A percentile compares a stretch with the other conserved stretches of the same genome.
phyloP scores from a whole-genome alignment of 2,797 vertebrate species.

The Mallotus villosus region DNA sequence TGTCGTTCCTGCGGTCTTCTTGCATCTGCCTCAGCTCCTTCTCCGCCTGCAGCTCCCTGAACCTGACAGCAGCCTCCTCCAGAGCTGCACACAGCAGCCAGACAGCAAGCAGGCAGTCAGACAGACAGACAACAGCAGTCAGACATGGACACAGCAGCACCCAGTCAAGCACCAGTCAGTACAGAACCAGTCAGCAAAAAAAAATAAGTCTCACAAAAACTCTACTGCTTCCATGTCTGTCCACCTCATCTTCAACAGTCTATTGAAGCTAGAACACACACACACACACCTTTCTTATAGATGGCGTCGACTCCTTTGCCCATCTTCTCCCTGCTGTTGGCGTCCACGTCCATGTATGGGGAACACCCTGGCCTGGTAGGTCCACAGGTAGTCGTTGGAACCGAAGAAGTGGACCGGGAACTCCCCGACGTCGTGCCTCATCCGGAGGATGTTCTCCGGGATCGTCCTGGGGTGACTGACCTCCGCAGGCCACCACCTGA shows the following conservation, averaged over 20 bases:
- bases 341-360: conserved; percentile 98
- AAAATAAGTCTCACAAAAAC: background rate
- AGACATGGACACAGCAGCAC: too few relatives aligned
- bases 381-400: conserved; percentile 98
- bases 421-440: conserved; percentile 94
- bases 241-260: too few relatives aligned
- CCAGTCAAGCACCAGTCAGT: background rate
- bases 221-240: conserved; percentile 15
- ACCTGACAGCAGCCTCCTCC: conserved; percentile 92
- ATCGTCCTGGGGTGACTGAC: conserved; percentile 93
- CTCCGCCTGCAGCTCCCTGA: conserved; percentile 92
- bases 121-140: too few relatives aligned
- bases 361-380: conserved; percentile 96
- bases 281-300: conserved; percentile 85
- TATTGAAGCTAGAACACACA: background rate
- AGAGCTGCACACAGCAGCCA: conserved; percentile 73
- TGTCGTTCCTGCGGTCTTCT: conserved; percentile 93
- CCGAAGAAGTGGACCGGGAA: conserved; percentile 98
- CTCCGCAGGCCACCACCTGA: conserved; percentile 98
- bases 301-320: conserved; percentile 92
- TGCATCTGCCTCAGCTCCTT: conserved; percentile 94
- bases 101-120: background rate
- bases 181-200: background rate
- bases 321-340: conserved; percentile 97
- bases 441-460: conserved; percentile 94